A percentile compares a stretch with the other conserved stretches of the same genome.
Conservation (phyloP, 2,797 vertebrate species). For the Catostomus latipinnis region DNA sequence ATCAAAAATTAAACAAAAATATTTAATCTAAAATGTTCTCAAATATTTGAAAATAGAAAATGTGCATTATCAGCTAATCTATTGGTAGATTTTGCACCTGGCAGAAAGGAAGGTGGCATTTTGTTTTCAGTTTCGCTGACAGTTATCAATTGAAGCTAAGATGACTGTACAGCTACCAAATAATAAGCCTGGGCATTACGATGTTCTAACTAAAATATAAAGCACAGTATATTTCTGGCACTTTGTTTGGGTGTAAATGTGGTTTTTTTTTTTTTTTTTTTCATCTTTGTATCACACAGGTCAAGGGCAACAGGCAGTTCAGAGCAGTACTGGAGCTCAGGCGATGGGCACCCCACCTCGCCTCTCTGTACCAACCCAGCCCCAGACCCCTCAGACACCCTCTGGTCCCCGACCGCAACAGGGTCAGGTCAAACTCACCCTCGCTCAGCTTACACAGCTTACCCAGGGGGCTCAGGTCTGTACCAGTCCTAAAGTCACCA, state of each 20-base stretch:
- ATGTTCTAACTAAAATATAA: too few relatives aligned
- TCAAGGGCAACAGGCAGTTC: constrained; percentile 74
- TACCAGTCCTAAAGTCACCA: background rate
- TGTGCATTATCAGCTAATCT: too few relatives aligned
- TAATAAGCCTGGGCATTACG: too few relatives aligned
- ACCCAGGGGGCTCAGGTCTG: constrained; percentile 92
- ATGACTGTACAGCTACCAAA: too few relatives aligned
- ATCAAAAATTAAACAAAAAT: too few relatives aligned
- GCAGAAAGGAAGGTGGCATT: too few relatives aligned
- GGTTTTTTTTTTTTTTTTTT: background rate
- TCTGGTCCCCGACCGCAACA: constrained; percentile 86
- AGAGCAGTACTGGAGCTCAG: constrained; percentile 77
- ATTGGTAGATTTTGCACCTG: too few relatives aligned
- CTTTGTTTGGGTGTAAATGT: background rate
- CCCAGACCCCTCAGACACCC: constrained; percentile 58
- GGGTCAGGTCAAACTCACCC: constrained; percentile 96
- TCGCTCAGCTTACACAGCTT: constrained; percentile 95
- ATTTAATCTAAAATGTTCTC: too few relatives aligned
- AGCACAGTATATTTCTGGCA: background rate
- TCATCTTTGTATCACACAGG: constrained; percentile 15
- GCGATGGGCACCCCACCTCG: constrained; percentile 70
- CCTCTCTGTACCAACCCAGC: constrained; percentile 64
- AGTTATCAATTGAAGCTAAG: too few relatives aligned
- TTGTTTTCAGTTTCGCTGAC: too few relatives aligned
- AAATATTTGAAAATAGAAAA: too few relatives aligned